Percentiles rank a stretch among this genome's conserved stretches.
phyloP scores from a whole-genome alignment of 2,113 vertebrate species.

The Tragelaphus buxtoni region DNA sequence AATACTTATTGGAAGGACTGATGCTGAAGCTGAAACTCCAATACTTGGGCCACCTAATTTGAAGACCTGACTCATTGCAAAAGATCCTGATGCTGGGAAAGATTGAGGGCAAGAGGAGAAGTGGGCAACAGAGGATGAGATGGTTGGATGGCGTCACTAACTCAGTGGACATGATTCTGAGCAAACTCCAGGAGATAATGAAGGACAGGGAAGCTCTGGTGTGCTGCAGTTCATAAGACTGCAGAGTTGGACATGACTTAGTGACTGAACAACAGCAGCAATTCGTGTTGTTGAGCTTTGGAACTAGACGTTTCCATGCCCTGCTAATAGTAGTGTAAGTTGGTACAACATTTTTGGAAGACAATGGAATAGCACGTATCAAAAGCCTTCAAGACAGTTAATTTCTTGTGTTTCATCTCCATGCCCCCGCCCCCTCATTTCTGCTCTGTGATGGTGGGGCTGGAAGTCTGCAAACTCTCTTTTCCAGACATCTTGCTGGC shows the following conservation, averaged over 20 bases:
- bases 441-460: background rate
- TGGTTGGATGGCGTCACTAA: background rate
- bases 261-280: background rate
- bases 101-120: background rate
- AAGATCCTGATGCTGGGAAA: background rate
- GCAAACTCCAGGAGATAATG: background rate
- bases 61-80: background rate
- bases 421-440: rapidly evolving
- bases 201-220: background rate
- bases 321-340: no score
- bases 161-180: background rate
- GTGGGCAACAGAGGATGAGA: background rate
- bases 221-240: background rate
- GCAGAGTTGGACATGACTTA: background rate
- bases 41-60: background rate
- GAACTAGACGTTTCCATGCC: no score
- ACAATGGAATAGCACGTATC: background rate
- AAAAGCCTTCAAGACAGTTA: background rate
- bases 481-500: background rate
- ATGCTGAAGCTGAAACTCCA: background rate
- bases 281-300: background rate
- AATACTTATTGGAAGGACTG: background rate
- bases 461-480: background rate
- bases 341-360: background rate
- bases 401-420: background rate